Evolutionary conservation across 2,113 vertebrate species (phyloP).

Genomic region (Chloroceryle aenea): DNA sequence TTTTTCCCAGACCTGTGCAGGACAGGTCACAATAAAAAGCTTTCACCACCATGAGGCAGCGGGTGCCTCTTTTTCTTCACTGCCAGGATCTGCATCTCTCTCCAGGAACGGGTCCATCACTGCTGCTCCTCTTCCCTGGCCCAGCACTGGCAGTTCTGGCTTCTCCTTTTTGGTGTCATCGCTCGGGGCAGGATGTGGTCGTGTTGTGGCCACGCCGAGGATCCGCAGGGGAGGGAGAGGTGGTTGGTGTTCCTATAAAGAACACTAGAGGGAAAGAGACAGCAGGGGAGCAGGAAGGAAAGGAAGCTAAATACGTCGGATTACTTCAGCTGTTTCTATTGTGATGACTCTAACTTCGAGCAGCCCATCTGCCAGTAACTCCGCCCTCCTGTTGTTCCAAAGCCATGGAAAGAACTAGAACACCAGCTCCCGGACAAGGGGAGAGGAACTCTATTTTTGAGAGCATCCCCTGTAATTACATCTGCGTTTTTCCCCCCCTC

Average conservation of each 20-base stretch:
- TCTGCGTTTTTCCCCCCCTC: background rate
- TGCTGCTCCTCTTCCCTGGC: background rate
- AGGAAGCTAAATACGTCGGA: background rate
- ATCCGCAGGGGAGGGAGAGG: background rate
- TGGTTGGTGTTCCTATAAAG: background rate
- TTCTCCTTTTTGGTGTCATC: background rate
- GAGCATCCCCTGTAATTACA: conserved; percentile 49
- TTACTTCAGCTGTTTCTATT: conserved; percentile 55
- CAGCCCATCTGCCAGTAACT: background rate
- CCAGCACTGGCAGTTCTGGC: background rate
- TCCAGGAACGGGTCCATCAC: accelerated
- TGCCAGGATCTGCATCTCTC: background rate
- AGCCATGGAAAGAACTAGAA: background rate
- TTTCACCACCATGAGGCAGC: background rate
- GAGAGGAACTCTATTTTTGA: conserved; percentile 45
- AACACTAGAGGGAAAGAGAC: conserved; percentile 10
- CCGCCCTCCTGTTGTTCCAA: background rate
- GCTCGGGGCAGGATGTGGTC: conserved; percentile 59
- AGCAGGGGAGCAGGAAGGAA: conserved; percentile 29
- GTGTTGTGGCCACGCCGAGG: background rate
- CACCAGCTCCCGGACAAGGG: background rate
- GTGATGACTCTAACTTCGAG: background rate
- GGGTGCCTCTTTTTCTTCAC: background rate
- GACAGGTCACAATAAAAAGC: background rate
- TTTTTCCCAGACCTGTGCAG: background rate